Evolutionary conservation across 1,140 invertebrate genomes (phyloP).

Genomic region (Mercenaria mercenaria): DNA sequence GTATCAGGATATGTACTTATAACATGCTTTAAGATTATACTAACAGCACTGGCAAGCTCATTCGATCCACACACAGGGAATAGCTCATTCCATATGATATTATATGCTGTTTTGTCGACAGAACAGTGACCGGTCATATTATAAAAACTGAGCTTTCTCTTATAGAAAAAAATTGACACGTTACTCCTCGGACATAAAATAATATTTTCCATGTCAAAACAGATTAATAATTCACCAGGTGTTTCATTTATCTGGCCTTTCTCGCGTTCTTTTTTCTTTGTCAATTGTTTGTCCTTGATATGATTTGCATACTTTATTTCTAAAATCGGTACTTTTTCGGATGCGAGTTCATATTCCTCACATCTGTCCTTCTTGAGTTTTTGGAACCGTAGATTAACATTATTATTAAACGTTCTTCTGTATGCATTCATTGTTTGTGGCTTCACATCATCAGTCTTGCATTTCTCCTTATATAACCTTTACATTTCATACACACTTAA

Average conservation of each 20-base stretch:
- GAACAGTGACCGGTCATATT: conserved; percentile 3
- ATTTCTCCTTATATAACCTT: neutral
- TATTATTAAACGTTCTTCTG: neutral
- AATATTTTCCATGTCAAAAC: conserved; percentile 29
- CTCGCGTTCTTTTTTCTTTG: neutral
- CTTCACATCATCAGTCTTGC: neutral
- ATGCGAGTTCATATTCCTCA: neutral
- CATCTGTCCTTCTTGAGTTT: conserved; percentile 24
- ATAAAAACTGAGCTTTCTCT: conserved; percentile 20
- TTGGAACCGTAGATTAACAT: conserved; percentile 5
- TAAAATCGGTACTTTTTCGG: neutral
- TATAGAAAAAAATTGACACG: neutral
- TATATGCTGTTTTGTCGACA: neutral
- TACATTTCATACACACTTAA: neutral
- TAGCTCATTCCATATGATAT: conserved; percentile 1
- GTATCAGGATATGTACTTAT: conserved; percentile 41
- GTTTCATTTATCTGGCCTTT: neutral
- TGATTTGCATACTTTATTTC: neutral
- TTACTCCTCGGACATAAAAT: neutral
- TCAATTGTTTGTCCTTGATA: neutral
- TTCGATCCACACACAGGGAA: neutral
- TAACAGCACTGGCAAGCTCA: conserved; percentile 29
- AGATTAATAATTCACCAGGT: neutral
- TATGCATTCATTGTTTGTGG: neutral
- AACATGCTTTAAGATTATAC: conserved; percentile 52